Conservation (phyloP, 1,140 invertebrate species). For the Drosophila punjabiensis region DNA sequence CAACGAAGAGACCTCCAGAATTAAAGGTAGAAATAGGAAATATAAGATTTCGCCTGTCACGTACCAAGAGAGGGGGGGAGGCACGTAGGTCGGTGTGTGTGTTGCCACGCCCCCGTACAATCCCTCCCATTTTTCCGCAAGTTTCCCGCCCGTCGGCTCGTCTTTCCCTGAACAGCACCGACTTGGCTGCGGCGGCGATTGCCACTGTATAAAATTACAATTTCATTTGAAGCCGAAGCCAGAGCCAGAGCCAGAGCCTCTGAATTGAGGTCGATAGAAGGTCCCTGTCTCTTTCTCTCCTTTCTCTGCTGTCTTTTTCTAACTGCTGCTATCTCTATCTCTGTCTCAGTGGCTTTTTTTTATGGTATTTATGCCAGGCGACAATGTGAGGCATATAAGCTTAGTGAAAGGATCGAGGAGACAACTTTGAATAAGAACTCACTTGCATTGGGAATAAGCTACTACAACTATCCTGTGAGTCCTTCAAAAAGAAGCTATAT, state of each 20-base stretch:
- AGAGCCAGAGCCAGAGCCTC: slow-evolving; percentile 31
- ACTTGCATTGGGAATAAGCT: not conserved
- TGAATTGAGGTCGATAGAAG: slow-evolving; percentile 62
- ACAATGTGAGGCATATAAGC: slow-evolving; percentile 19
- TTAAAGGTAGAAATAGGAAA: slow-evolving; percentile 55
- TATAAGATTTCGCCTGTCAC: slow-evolving; percentile 51
- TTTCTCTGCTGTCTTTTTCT: not conserved
- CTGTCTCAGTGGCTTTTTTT: slow-evolving; percentile 30
- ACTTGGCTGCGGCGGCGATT: slow-evolving; percentile 38
- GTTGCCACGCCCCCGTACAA: not conserved
- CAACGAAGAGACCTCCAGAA: slow-evolving; percentile 11
- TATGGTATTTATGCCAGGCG: slow-evolving; percentile 24
- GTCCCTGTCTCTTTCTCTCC: slow-evolving; percentile 8
- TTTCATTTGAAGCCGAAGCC: slow-evolving; percentile 54
- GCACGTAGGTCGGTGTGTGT: slow-evolving; percentile 39
- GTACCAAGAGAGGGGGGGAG: slow-evolving; percentile 2
- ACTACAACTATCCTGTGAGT: not conserved
- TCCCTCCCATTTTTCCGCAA: slow-evolving; percentile 16
- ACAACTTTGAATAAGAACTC: not conserved
- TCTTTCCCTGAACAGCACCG: slow-evolving; percentile 8
- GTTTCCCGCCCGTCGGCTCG: slow-evolving; percentile 27
- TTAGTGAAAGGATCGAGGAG: slow-evolving; percentile 12
- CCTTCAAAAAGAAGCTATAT: not conserved
- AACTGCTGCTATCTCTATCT: not conserved
- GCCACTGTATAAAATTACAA: slow-evolving; percentile 69